Conservation (phyloP, 2,888 invertebrate species). For the Caenorhabditis macrosperma region DNA sequence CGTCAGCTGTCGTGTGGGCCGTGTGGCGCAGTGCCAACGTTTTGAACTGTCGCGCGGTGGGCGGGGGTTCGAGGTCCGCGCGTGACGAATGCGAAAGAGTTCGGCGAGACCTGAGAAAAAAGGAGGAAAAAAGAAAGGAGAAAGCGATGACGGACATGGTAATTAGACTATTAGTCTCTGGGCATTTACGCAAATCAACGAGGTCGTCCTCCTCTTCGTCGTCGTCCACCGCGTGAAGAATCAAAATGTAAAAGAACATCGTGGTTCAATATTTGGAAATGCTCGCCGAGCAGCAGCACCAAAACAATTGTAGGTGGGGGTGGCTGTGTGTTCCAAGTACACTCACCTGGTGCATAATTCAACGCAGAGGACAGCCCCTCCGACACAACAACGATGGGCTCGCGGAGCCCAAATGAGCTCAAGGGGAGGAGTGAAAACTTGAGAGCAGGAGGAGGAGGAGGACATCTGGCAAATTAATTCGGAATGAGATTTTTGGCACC, state of each 20-base stretch:
- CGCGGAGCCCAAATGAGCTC: too few species aligned
- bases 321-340: too few species aligned
- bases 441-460: too few species aligned
- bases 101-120: neutral
- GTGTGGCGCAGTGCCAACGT: neutral
- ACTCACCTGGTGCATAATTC: too few species aligned
- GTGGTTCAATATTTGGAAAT: neutral
- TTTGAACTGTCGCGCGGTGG: neutral
- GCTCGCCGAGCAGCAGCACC: too few species aligned
- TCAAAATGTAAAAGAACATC: constrained; percentile 3
- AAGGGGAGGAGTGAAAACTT: neutral
- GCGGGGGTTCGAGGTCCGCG: neutral
- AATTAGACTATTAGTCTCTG: constrained; percentile 25
- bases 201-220: too few species aligned
- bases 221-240: constrained; percentile 28
- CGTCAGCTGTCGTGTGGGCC: neutral
- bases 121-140: constrained; percentile 13
- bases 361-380: too few species aligned
- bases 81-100: neutral
- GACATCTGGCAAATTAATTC: constrained; percentile 45
- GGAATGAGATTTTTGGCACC: constrained; percentile 16
- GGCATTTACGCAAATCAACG: constrained; percentile 41
- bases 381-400: too few species aligned
- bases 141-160: constrained; percentile 32
- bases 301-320: too few species aligned